phyloP scores from a whole-genome alignment of 2,797 vertebrate genomes.

The Oreonectes daqikongensis region DNA sequence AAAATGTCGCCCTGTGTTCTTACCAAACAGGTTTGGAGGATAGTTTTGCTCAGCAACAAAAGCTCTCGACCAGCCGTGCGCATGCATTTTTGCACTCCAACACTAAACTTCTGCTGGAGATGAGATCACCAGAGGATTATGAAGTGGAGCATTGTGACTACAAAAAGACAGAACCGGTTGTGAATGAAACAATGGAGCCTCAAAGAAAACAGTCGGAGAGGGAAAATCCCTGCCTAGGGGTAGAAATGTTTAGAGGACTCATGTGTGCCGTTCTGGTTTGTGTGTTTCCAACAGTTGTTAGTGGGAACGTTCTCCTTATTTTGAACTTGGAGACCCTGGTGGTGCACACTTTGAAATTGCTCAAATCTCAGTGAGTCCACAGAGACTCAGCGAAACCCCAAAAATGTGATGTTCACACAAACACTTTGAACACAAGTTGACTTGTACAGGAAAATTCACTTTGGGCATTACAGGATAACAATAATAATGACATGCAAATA shows the following conservation, averaged over 20 bases:
- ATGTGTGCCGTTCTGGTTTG: conserved; percentile 65
- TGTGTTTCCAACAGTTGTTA: conserved; percentile 71
- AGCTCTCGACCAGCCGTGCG: not conserved
- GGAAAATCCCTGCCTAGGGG: conserved; percentile 66
- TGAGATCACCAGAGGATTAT: not conserved
- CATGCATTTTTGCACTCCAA: not conserved
- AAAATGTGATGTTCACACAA: not conserved
- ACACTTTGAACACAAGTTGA: not conserved
- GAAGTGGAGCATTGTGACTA: conserved; percentile 38
- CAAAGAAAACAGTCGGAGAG: conserved; percentile 32
- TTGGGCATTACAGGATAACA: not conserved
- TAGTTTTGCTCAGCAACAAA: conserved; percentile 12
- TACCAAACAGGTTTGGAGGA: conserved; percentile 54
- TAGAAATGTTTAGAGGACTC: conserved; percentile 65
- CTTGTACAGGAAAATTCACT: no score
- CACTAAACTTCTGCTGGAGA: not conserved
- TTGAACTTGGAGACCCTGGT: conserved; percentile 67
- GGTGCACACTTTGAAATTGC: conserved; percentile 55
- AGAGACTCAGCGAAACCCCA: not conserved
- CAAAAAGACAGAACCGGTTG: conserved; percentile 24
- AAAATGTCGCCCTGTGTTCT: conserved; percentile 55
- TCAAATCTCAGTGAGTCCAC: conserved; percentile 38
- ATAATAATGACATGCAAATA: not conserved
- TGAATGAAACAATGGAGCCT: not conserved
- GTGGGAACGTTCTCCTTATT: conserved; percentile 73